These are phyloP conservation scores for Agonopterix heracliana DNA, from an alignment of 2,888 invertebrate genomes.

Conservation along the genomic window DNA sequence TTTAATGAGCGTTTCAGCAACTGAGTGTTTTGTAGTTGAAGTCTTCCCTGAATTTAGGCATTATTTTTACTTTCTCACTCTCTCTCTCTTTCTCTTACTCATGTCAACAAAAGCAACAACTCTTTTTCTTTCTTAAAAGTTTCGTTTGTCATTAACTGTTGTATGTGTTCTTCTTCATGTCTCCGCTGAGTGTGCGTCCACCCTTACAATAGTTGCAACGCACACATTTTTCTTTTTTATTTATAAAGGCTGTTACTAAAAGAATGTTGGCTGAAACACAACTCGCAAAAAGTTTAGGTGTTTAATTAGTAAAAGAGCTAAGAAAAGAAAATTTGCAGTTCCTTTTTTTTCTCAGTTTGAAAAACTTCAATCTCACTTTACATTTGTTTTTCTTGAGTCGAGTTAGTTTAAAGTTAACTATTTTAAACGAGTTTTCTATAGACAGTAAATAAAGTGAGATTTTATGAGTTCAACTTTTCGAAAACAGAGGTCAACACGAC, in stretches of 20 bases:
- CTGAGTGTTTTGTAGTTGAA: no score
- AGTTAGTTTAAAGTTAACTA: neutral
- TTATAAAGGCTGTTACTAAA: slow-evolving; percentile 27
- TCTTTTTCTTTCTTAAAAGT: no score
- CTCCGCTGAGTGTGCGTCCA: neutral
- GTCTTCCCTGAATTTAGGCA: no score
- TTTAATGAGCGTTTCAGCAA: no score
- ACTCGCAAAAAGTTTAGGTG: slow-evolving; percentile 38
- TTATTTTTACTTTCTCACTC: no score
- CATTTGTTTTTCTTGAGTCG: neutral
- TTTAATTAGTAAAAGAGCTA: slow-evolving; percentile 66
- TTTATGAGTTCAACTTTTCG: no score
- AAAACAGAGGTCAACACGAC: no score
- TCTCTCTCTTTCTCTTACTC: no score
- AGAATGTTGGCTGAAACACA: slow-evolving; percentile 36
- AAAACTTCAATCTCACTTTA: neutral
- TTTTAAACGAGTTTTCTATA: no score
- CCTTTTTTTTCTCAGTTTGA: slow-evolving; percentile 19
- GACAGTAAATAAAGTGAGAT: neutral
- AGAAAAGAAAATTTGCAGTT: slow-evolving; percentile 25
- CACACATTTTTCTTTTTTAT: slow-evolving; percentile 11
- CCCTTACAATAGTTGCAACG: neutral
- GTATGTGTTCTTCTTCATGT: no score
- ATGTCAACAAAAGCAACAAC: no score
- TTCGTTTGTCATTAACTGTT: no score